Base-by-base conservation (phyloP, 2,888 invertebrate species). In the Dyspetes luteomarginatus region DNA sequence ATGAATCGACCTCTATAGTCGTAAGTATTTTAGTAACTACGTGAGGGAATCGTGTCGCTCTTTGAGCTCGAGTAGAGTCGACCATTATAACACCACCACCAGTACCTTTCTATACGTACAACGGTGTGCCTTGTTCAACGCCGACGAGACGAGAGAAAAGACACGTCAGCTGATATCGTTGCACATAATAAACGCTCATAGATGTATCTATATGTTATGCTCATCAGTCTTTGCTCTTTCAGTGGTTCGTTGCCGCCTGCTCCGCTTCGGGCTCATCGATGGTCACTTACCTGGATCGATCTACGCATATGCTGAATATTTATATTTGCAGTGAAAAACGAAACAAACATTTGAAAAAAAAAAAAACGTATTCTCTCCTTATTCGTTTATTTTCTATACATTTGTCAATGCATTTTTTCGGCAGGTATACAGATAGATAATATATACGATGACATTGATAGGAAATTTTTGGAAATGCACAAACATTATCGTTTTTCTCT, bases 91-190 rank as follows among this genome's bases (percentile, higher is more conserved):
- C n/a, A n/a, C n/a, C n/a, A n/a, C 55, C 79, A 76, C 84, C 84
- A 85, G 85, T 86, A 87, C 85, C 88, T 86, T 85, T 86, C 85
- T 82, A 87, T 86, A 86, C 22, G 17, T 24, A 67, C 56, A 68
- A 55, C 43, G 43, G 26, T 68, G 84, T 83, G 86, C 86, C 88
- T 89, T 88, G 86, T 89, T 88, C 88, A 79, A 50, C 36, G 73
- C 43, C 64, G 73, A 64, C 64, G 64, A 68, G 55, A 74, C 80
- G 78, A 83, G 82, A 89, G 85, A 88, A 88, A 86, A 89, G 88
- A 89, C 86, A 86, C 87, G 87, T 89, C 87, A 87, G 85, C 81
- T 84, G 84, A 84, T 85, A 85, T 76, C 82, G 84, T 85, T 78
- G 77, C 79, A 83, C 78, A 74, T 86, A 26, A 26, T 68, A 85